Percentiles rank a stretch among this genome's conserved stretches.
Conservation (phyloP, 2,797 vertebrate species). For the Meda fulgida region DNA sequence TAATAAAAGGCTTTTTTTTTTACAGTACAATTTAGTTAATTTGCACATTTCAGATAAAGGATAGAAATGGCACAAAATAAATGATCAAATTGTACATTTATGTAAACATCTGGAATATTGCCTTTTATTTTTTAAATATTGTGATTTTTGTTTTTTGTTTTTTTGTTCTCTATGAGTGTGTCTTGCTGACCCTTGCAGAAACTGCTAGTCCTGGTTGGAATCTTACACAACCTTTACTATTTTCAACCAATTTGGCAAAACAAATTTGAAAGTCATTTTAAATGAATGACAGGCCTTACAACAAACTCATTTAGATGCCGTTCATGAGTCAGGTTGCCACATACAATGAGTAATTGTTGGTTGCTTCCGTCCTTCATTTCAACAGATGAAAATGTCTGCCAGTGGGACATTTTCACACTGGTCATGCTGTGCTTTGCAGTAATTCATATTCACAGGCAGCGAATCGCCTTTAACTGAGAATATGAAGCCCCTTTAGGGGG, state of each 20-base stretch:
- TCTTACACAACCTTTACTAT: not conserved
- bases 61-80: not conserved
- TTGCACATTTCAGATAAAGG: not conserved
- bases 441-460: not conserved
- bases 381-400: conserved; percentile 37
- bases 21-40: not conserved
- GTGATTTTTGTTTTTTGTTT: not conserved
- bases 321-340: conserved; percentile 15
- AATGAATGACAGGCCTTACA: conserved; percentile 8
- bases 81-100: not conserved
- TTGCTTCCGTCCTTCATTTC: conserved; percentile 25
- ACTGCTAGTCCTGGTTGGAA: not conserved
- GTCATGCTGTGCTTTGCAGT: conserved; percentile 17
- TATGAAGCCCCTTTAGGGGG: conserved; percentile 1
- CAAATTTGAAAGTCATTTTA: conserved; percentile 13
- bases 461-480: conserved; percentile 12
- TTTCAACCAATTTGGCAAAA: conserved; percentile 18
- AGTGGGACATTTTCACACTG: conserved; percentile 36
- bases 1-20: not conserved
- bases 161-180: not conserved
- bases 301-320: conserved; percentile 43
- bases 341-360: conserved; percentile 36
- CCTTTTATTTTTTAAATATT: not conserved
- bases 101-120: not conserved
- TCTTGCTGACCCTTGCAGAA: not conserved